Conservation (phyloP, 2,113 vertebrate species). For the Melanerpes formicivorus region DNA sequence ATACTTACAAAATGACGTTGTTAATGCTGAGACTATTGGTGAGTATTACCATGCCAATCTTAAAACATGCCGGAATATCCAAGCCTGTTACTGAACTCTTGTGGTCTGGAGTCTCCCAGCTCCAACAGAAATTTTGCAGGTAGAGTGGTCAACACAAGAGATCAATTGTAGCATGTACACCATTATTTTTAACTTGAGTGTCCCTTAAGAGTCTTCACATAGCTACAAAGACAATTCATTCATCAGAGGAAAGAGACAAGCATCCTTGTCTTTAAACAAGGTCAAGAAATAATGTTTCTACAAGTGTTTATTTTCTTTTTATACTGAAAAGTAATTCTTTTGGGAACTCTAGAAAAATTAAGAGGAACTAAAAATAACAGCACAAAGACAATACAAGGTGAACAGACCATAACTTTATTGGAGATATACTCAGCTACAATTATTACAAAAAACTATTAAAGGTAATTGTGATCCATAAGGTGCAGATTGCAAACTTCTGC, state of each 20-base stretch:
- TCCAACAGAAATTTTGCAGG: neutral
- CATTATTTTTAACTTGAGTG: conserved; percentile 20
- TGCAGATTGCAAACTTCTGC: conserved; percentile 89
- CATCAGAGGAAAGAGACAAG: conserved; percentile 45
- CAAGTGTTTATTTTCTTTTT: neutral
- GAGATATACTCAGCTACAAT: conserved; percentile 94
- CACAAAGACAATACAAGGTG: conserved; percentile 49
- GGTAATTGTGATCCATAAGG: conserved; percentile 91
- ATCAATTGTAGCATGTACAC: neutral
- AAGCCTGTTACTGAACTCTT: neutral
- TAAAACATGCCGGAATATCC: neutral
- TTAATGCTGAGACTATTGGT: neutral
- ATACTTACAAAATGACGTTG: neutral
- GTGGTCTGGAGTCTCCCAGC: neutral
- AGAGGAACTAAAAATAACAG: neutral
- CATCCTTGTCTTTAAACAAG: conserved; percentile 32
- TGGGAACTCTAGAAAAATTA: neutral
- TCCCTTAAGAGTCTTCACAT: conserved; percentile 38
- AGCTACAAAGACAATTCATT: conserved; percentile 32
- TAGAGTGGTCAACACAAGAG: conserved; percentile 19
- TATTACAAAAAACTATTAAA: conserved; percentile 84
- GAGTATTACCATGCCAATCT: neutral
- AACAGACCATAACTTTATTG: conserved; percentile 97
- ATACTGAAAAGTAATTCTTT: neutral
- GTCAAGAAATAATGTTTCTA: conserved; percentile 24